Base-by-base conservation (phyloP, 2,797 vertebrate genomes). In the Peromyscus aztecus region DNA sequence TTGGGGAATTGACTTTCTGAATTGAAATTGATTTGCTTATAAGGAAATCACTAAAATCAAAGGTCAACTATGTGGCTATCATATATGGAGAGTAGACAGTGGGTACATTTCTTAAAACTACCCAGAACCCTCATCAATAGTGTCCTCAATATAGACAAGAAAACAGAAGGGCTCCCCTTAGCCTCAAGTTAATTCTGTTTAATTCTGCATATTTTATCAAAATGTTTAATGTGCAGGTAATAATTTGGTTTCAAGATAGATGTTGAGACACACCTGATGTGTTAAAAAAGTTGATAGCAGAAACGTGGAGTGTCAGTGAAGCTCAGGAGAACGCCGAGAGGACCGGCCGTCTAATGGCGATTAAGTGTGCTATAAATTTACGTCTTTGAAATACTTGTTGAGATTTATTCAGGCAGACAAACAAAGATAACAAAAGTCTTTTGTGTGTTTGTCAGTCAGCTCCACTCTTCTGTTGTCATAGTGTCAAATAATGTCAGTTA, bases 361-460 rank as follows among this genome's bases (percentile, higher is more conserved):
- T 98, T 98, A 99, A 99, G 98, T 98, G 98, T 98, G 98, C 98
- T 98, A 98, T 98, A 98, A 98, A 99, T 99, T 98, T 98, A 99
- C 98, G 98, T 99, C 99, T 98, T 98, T 98, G 98, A 98, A 99
- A 98, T 99, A 98, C 98, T 99, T 99, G 99, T 99, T 99, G 98
- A 98, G 99, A 98, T 99, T 99, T 99, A 99, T 99, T 99, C 99
- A 99, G 98, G 98, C 99, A 99, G 99, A 99, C 99, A 99, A 99
- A 99, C 98, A 99, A 99, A 98, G 99, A 98, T 99, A 99, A 99
- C 99, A 99, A 99, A 99, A 99, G 99, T 98, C 99, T 98, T 99
- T 99, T 99, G 99, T 99, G 98, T 98, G 89, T 99, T 99, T 98
- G 98, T 99, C 99, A 99, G 97, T 99, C 98, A 99, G 98, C 98